These are phyloP conservation scores for Gasterosteus nipponicus DNA, from an alignment of 2,113 vertebrate species.

Conservation along the genomic window DNA sequence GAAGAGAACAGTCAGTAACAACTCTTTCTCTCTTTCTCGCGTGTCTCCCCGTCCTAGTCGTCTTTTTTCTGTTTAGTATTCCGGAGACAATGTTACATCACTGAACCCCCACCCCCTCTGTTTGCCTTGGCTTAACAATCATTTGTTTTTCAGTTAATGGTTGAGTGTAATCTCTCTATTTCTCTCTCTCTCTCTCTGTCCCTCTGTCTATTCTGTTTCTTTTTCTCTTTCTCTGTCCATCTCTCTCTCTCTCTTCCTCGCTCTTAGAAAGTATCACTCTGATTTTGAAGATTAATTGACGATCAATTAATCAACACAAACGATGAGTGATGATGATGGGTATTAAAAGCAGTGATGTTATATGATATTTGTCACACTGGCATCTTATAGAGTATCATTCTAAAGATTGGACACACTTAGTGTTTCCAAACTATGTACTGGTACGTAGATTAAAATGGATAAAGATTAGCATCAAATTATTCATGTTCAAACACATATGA, in stretches of 20 bases:
- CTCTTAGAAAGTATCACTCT: background rate
- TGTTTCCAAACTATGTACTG: too few relatives aligned
- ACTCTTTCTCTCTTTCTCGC: background rate
- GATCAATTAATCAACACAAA: background rate
- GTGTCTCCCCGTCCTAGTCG: background rate
- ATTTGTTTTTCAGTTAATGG: constrained; percentile 47
- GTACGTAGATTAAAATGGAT: background rate
- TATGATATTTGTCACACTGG: background rate
- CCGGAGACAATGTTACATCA: background rate
- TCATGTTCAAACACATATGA: background rate
- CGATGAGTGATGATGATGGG: too few relatives aligned
- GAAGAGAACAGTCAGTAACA: background rate
- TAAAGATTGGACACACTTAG: too few relatives aligned
- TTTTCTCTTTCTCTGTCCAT: background rate
- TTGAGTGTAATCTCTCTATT: background rate
- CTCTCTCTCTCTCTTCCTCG: background rate
- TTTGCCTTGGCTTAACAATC: constrained; percentile 18
- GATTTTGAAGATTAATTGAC: background rate
- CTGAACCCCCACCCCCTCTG: background rate
- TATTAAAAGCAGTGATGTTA: background rate
- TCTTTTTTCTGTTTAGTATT: background rate
- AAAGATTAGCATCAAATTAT: background rate
- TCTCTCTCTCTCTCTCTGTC: background rate
- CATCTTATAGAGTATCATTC: background rate
- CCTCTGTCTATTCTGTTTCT: background rate